phyloP scores from a whole-genome alignment of 2,888 invertebrate species.

The Acanthococcus lagerstroemiae region DNA sequence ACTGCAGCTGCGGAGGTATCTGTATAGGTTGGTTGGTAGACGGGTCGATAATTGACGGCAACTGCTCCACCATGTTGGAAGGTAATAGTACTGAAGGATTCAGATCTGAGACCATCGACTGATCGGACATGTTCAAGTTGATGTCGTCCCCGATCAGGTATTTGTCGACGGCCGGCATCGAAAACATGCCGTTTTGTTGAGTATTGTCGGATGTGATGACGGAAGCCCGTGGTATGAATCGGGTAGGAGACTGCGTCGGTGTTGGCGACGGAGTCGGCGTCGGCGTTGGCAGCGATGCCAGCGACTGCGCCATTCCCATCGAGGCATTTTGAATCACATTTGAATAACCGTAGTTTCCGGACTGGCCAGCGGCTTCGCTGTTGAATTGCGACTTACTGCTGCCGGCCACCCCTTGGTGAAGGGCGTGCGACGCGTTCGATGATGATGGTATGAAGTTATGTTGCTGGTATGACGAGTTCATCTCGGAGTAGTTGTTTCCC shows the following conservation, averaged over 20 bases:
- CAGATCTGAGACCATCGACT: constrained; percentile 15
- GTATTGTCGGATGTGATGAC: constrained; percentile 31
- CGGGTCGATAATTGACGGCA: constrained; percentile 16
- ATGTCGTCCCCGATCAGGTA: constrained; percentile 18
- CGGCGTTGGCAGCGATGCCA: constrained; percentile 34
- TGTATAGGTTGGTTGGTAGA: constrained; percentile 22
- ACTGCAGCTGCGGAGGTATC: constrained; percentile 23
- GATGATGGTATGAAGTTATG: constrained; percentile 23
- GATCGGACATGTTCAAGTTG: constrained; percentile 27
- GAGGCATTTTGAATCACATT: constrained; percentile 21
- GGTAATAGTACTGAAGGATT: constrained; percentile 19
- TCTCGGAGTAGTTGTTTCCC: neutral
- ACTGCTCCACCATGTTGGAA: constrained; percentile 11
- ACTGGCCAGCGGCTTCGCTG: constrained; percentile 1
- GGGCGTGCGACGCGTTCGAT: neutral
- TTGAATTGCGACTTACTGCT: constrained; percentile 1
- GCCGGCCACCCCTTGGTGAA: constrained; percentile 9
- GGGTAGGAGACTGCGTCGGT: constrained; percentile 43
- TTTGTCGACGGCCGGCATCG: constrained; percentile 23
- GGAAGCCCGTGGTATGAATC: constrained; percentile 30
- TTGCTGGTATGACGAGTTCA: constrained; percentile 11
- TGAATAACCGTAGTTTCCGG: constrained; percentile 13
- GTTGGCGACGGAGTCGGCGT: constrained; percentile 45
- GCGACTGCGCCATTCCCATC: neutral
- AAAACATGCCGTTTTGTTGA: constrained; percentile 22